Evolutionary conservation across 2,797 vertebrate genomes (phyloP), one percentile per base, ranked within the genome.

Genomic region (Chaenodraco wilsoni): DNA sequence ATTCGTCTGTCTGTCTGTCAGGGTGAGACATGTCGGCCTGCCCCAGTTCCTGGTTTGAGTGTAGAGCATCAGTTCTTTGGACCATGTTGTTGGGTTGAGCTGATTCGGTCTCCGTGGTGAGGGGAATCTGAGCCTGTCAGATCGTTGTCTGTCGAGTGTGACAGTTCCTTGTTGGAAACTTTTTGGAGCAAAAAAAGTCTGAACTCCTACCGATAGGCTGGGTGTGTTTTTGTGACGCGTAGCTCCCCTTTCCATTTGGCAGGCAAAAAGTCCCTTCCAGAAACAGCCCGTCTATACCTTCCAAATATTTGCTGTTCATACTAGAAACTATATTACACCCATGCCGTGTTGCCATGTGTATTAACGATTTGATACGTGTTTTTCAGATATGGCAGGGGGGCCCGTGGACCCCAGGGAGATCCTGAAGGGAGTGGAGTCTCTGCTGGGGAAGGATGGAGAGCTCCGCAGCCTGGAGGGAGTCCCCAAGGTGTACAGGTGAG

Each of bases 331-430:
- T 58, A 19, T 41, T 46, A 0, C 48, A 46, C 2, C 0, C 15
- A 3, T 27, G 17, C 64, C 31, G 21, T 51, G 40, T 11, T 49
- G 11, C 1, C 3, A 9, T 37, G 40, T 61, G 8, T 45, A 10
- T 66, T 76, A 45, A 82, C 15, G n/a, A 2, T 43, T 7, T 33
- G 6, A 9, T 23, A 12, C 80, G 37, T 90, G 45, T 91, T 3
- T 90, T 89, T 72, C 84, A 86, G 95, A 84, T 69, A 99, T 99
- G 97, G 96, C 97, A 23, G 96, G 95, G 0, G 95, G 95, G 91
- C 96, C 96, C 5, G 96, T 99, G 87, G 97, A 99, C 89, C 98
- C 98, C 78, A 95, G 95, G 87, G 96, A 99, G 80, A 96, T 99
- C 50, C 90, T 99, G 54, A 97, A 97, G 87, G 97, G 96, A n/a